Conservation (phyloP, 2,113 vertebrate species). For the Trichechus manatus region DNA sequence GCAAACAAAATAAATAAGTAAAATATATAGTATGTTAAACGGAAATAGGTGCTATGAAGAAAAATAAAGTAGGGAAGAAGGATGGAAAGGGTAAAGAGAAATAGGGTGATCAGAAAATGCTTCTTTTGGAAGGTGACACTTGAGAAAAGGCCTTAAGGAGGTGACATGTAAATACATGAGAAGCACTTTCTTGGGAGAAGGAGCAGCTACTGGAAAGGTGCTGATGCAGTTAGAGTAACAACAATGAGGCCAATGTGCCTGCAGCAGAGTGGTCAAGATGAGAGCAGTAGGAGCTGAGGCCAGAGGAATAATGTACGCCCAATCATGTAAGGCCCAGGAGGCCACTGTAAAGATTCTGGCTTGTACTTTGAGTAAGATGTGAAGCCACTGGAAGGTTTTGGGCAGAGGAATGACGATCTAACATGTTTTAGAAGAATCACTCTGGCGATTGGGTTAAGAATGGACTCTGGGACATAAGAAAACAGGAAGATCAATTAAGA, state of each 20-base stretch:
- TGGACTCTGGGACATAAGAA: not conserved
- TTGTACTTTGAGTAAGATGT: not conserved
- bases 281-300: not conserved
- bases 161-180: not conserved
- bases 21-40: not conserved
- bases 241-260: not conserved
- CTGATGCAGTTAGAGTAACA: not conserved
- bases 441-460: not conserved
- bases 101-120: not conserved
- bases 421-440: not conserved
- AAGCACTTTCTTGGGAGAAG: not conserved
- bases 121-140: not conserved
- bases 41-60: not conserved
- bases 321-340: not conserved
- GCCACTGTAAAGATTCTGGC: not conserved
- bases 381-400: constrained; percentile 32
- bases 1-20: not conserved
- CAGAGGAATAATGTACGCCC: not conserved
- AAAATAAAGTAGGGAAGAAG: not conserved
- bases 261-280: not conserved
- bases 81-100: not conserved
- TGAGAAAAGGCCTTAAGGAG: not conserved
- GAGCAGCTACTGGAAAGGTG: not conserved
- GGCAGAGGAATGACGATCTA: not conserved
- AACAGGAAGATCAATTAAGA: not conserved